These are phyloP conservation scores for Colinus virginianus DNA, from an alignment of 2,113 vertebrate genomes.

Conservation along the genomic window DNA sequence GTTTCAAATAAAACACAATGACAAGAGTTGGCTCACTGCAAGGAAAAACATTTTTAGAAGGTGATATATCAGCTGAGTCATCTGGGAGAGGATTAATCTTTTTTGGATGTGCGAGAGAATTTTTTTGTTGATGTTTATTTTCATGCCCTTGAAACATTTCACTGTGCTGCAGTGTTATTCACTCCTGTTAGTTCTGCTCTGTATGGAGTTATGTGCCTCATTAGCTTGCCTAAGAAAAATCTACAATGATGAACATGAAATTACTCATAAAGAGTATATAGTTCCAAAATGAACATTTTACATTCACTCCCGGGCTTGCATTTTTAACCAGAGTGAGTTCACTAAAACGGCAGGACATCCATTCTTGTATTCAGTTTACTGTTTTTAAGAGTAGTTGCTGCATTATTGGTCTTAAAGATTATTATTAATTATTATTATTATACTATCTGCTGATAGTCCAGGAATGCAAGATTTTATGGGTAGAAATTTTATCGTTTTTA, in stretches of 20 bases:
- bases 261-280: fast-evolving
- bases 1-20: background rate
- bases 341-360: background rate
- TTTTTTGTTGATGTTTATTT: background rate
- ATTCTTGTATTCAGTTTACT: background rate
- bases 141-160: background rate
- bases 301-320: background rate
- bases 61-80: background rate
- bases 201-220: fast-evolving
- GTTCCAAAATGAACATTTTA: background rate
- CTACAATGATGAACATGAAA: background rate
- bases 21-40: background rate
- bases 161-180: background rate
- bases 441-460: background rate
- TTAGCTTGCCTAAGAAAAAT: background rate
- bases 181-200: fast-evolving
- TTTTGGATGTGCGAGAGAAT: background rate
- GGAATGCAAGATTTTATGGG: background rate
- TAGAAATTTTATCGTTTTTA: background rate
- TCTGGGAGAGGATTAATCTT: background rate
- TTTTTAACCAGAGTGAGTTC: background rate
- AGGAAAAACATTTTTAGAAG: background rate
- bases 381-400: background rate
- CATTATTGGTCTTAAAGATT: background rate
- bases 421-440: background rate